These are phyloP conservation scores for Apomyelois bistriatella DNA, from an alignment of 2,888 invertebrate genomes.

Conservation along the genomic window DNA sequence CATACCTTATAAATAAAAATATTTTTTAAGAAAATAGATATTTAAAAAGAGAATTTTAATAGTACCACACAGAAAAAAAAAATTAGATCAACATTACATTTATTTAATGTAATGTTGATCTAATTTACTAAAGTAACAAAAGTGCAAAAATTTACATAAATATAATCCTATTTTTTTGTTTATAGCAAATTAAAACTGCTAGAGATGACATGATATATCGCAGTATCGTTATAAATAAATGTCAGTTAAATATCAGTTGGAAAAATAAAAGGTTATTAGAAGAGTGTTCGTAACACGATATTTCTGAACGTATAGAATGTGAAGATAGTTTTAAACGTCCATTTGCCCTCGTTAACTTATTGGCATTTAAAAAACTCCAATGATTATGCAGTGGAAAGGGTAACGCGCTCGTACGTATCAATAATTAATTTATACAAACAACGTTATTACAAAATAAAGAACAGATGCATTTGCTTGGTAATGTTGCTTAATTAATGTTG, in stretches of 20 bases:
- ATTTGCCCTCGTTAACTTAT: background rate
- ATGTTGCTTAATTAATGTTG: too few species aligned
- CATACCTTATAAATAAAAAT: too few species aligned
- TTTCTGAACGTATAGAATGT: background rate
- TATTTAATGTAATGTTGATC: too few species aligned
- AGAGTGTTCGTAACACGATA: background rate
- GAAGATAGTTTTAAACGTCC: background rate
- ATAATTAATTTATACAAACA: constrained; percentile 1
- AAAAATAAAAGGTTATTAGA: background rate
- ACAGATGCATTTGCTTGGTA: background rate
- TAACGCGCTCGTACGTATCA: background rate
- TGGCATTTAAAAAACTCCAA: constrained; percentile 1
- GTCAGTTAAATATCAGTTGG: background rate
- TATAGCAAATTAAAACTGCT: too few species aligned
- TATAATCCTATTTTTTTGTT: too few species aligned
- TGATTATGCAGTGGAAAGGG: background rate
- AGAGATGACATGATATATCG: background rate
- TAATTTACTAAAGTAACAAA: too few species aligned
- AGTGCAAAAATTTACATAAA: too few species aligned
- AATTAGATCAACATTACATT: too few species aligned
- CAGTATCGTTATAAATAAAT: background rate
- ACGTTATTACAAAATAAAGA: background rate
- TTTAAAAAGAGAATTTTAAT: too few species aligned
- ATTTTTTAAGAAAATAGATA: too few species aligned
- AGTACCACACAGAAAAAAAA: too few species aligned